These are phyloP conservation scores for Stomatorhinus walkeri DNA, from an alignment of 2,797 vertebrate species.

Conservation along the genomic window DNA sequence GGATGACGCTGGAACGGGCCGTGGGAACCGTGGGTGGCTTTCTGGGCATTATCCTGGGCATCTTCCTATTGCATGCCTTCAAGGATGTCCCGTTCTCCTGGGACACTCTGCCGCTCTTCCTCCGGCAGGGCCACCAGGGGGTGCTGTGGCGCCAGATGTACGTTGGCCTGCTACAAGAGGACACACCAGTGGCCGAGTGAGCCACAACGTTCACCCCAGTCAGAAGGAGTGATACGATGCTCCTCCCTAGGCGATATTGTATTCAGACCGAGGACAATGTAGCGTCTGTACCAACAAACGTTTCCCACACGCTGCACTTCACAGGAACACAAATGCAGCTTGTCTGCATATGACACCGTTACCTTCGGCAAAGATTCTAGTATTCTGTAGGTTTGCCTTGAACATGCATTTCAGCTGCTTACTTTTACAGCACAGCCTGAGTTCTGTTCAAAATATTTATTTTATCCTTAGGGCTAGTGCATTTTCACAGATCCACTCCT, in stretches of 20 bases:
- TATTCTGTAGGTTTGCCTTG: neutral
- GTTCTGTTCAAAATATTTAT: neutral
- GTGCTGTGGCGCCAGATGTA: conserved; percentile 45
- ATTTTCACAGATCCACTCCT: neutral
- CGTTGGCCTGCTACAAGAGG: conserved; percentile 42
- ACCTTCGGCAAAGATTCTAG: neutral
- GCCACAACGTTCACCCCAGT: conserved; percentile 19
- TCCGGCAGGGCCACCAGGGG: conserved; percentile 45
- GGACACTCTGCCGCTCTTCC: conserved; percentile 61
- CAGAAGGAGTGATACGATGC: neutral
- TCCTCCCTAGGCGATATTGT: neutral
- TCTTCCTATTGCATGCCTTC: conserved; percentile 74
- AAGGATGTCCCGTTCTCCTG: conserved; percentile 63
- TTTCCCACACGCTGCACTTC: neutral
- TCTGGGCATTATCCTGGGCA: conserved; percentile 70
- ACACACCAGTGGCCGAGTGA: conserved; percentile 29
- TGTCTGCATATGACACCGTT: neutral
- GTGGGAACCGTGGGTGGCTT: conserved; percentile 74
- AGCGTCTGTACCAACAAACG: neutral
- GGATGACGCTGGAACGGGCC: conserved; percentile 60
- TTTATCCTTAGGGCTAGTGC: neutral
- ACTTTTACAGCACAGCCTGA: neutral
- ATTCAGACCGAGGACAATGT: neutral
- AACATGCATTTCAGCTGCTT: neutral
- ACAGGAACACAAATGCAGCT: neutral